Evolutionary conservation across 2,888 invertebrate genomes (phyloP), one percentile per base, ranked within the genome.

Genomic region (Orgyia antiqua): DNA sequence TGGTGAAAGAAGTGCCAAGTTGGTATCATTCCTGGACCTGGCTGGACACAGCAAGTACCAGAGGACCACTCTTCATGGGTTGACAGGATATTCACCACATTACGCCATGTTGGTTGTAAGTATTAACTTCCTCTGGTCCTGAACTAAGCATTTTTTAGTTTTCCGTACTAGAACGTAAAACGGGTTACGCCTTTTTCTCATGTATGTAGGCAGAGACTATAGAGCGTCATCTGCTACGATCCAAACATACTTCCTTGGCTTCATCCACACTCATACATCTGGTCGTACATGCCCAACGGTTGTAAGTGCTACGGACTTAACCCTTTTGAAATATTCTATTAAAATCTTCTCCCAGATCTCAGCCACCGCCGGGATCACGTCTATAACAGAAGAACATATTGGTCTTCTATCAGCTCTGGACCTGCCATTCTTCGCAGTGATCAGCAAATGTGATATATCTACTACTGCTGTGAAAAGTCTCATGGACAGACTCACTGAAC

Each of bases 41-140:
- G 98, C 98, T 2, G 99, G 99, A 0, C 98, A 99, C 79, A 91
- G 94, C 49, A 98, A 98, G 72, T 99, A 99, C 68, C 90, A 98
- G 69, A 90, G 95, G 42, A 99, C 99, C 28, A 99, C 99, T 1
- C 92, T 98, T 19, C 94, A 96, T 72, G 99, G 98, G 0, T 86
- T 99, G 19, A 96, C 96, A 3, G 96, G 97, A 0, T 96, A 97
- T 80, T 93, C 92, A 1, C 98, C 98, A 1, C 97, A 98, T 76
- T 94, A 69, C 27, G 83, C 76, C 3, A 80, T 82, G 73, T 43
- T 83, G 0, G 73, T 82, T 52, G 80, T 80, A 12, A 67, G 78
- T 67, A 7, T n/a, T 9, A n/a, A n/a, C n/a, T n/a, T n/a, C n/a
- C n/a, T n/a, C n/a, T n/a, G n/a, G n/a, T n/a, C n/a, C n/a, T n/a